Base-by-base conservation (phyloP, 2,797 vertebrate species). In the Chromobotia macracanthus region DNA sequence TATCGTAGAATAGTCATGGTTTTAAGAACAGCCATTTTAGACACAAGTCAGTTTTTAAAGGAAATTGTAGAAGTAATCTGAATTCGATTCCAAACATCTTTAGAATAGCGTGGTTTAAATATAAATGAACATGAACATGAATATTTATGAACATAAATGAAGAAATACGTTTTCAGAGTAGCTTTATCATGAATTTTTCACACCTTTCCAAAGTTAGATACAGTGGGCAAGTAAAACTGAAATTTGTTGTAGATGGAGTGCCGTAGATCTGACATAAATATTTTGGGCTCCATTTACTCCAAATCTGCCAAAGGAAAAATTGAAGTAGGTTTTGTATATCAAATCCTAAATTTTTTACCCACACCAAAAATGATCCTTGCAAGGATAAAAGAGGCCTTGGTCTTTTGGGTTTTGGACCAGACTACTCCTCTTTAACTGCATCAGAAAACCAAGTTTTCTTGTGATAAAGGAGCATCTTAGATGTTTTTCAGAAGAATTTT, bases 291-390 rank as follows among this genome's bases (percentile, higher is more conserved):
- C 69, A 71, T 88, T 90, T 90, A 90, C 85, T 92, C 90, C 41
- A 66, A 72, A 78, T 75, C 93, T 92, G 89, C 90, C 88, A 91
- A 94, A 92, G 91, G 91, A n/a, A 79, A 92, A 89, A 81, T 83
- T 83, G 72, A 83, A 68, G 85, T 83, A 80, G 87, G 85, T 92
- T 93, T 93, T 94, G 84, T 92, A 91, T 88, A 81, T 83, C 73
- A 73, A 84, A 81, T 48, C 67, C 21, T 84, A 87, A 79, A 71
- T 91, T 91, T 92, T 88, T 82, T 89, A 91, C 91, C 72, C 79
- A 67, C 81, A 89, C 87, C 84, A 88, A 91, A 88, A 89, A 87
- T 75, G 80, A n/a, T 79, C 87, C 87, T 89, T 79, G 53, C 21
- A 77, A 77, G 77, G 61, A 88, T 46, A 73, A 83, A 83, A 83